Evolutionary conservation across 2,888 invertebrate species (phyloP).

Genomic region (Lycocerus yunnanus): DNA sequence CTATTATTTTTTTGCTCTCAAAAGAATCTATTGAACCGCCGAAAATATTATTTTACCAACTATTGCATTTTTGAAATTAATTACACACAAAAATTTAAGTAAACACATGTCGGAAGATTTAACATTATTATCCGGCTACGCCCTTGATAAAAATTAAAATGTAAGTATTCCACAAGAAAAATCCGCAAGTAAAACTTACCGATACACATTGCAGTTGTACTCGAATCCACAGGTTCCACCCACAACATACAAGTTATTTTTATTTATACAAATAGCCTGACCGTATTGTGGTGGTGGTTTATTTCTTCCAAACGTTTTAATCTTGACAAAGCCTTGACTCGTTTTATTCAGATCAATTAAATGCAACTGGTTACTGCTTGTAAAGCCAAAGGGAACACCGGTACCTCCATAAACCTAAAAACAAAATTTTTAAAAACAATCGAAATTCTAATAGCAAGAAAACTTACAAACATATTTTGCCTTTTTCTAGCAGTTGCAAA

Average conservation of each 20-base stretch:
- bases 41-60: no score
- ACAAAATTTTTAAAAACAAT: background rate
- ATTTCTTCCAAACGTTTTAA: background rate
- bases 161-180: no score
- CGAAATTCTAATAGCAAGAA: background rate
- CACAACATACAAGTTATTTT: slow-evolving; percentile 1
- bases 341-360: background rate
- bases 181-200: background rate
- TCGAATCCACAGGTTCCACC: slow-evolving; percentile 2
- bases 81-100: background rate
- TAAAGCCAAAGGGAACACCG: background rate
- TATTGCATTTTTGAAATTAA: no score
- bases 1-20: no score
- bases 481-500: background rate
- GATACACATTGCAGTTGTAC: slow-evolving; percentile 3
- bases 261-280: slow-evolving; percentile 1
- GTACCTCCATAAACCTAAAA: background rate
- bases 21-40: no score
- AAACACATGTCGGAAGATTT: background rate
- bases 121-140: background rate
- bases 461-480: slow-evolving; percentile 2
- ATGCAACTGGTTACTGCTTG: slow-evolving; percentile 1
- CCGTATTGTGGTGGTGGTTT: slow-evolving; percentile 2
- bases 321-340: background rate
- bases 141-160: background rate